Evolutionary conservation across 2,113 vertebrate species (phyloP).

Genomic region (Ceyx margarethae): DNA sequence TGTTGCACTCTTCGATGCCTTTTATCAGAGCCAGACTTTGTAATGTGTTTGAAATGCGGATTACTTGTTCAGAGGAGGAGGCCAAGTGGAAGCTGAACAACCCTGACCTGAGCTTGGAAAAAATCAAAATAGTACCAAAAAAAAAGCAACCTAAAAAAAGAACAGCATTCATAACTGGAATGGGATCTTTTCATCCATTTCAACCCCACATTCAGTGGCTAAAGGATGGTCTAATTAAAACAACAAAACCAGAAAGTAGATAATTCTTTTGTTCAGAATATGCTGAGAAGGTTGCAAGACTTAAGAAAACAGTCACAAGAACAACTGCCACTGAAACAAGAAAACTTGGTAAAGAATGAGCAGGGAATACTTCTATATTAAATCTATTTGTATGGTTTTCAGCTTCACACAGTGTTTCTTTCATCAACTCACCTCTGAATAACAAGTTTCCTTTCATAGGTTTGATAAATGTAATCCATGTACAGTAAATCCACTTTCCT

Average conservation of each 20-base stretch:
- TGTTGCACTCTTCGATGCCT: constrained; percentile 26
- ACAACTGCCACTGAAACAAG: neutral
- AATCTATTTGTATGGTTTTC: neutral
- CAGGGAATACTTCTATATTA: neutral
- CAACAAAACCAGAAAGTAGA: neutral
- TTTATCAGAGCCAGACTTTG: constrained; percentile 54
- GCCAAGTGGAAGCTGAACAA: constrained; percentile 57
- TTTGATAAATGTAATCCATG: neutral
- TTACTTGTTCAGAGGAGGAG: constrained; percentile 52
- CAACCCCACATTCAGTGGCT: neutral
- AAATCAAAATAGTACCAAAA: neutral
- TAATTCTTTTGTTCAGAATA: neutral
- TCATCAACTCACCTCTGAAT: neutral
- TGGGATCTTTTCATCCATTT: neutral
- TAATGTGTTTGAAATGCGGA: constrained; percentile 52
- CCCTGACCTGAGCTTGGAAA: constrained; percentile 20
- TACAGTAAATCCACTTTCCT: neutral
- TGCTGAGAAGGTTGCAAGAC: neutral
- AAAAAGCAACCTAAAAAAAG: no score
- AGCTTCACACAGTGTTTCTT: neutral
- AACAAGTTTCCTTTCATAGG: neutral
- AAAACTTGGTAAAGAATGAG: neutral
- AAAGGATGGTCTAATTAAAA: neutral
- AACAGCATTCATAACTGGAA: neutral
- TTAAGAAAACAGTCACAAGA: neutral